Evolutionary conservation across 2,797 vertebrate genomes (phyloP).

Genomic region (Neoniphon sammara): DNA sequence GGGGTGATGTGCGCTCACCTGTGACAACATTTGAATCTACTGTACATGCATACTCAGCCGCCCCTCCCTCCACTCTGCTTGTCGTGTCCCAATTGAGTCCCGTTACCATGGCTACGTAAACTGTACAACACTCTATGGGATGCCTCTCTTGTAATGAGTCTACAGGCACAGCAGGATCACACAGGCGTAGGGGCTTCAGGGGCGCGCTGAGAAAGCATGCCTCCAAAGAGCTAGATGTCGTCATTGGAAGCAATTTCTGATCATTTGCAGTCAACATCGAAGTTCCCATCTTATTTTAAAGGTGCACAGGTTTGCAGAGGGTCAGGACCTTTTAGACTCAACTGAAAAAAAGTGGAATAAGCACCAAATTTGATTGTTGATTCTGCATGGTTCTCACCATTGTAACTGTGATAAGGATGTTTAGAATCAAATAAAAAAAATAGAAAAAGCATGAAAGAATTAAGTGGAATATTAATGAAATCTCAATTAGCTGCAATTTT

Average conservation of each 20-base stretch:
- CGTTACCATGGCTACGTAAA: conserved; percentile 61
- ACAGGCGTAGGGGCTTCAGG: conserved; percentile 10
- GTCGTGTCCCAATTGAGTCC: conserved; percentile 46
- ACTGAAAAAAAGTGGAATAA: too few species aligned
- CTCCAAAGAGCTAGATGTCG: conserved; percentile 5
- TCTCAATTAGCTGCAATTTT: too few species aligned
- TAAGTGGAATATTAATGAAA: too few species aligned
- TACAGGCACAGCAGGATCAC: conserved; percentile 20
- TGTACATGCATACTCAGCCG: conserved; percentile 33
- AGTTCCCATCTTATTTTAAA: background rate
- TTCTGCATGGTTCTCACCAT: too few species aligned
- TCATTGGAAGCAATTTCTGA: conserved; percentile 9
- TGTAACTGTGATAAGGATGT: too few species aligned
- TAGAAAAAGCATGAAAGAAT: too few species aligned
- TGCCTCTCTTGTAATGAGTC: conserved; percentile 35
- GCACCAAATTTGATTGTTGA: too few species aligned
- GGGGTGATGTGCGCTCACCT: conserved; percentile 62
- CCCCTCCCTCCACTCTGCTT: conserved; percentile 11
- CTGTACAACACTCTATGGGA: conserved; percentile 48
- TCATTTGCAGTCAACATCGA: background rate
- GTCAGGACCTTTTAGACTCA: too few species aligned
- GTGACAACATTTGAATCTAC: conserved; percentile 45
- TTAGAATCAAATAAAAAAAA: too few species aligned
- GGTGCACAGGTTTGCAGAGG: background rate
- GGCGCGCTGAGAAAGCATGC: conserved; percentile 12